Base-by-base conservation (phyloP, 92 coral and sea anemone species). In the Hydrozoanthus gracilis region DNA sequence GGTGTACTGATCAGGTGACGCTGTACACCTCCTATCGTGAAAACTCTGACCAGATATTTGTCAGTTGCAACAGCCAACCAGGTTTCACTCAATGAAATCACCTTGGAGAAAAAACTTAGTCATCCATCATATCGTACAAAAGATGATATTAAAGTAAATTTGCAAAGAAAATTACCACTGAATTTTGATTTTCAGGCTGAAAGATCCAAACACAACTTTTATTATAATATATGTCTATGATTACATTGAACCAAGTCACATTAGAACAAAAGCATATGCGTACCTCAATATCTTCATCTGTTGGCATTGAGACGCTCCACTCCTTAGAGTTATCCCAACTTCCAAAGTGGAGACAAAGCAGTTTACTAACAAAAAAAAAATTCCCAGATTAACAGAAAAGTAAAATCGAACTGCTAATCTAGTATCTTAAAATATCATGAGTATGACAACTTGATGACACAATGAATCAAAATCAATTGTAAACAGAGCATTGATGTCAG, bases 321-420 rank as follows among this genome's bases (percentile, higher is more conserved):
- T 96, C 98, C 73, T 95, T 96, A 56, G 94, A 95, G 71, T 95
- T 95, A 86, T 95, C 99, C 99, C 99, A 95, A 77, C 95, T 93
- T 73, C 99, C 99, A 86, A 96, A 96, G 87, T 96, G 99, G 68
- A 96, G 90, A 84, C 99, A 96, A 46, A 93, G 91, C 67, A 96
- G 76, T 77, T 96, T 95, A 79, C 99, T 96, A 82, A 20, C 74
- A 67, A 50, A 6, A 56, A 71, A 83, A 52, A 54, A 50, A 8
- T 78, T 6, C 12, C 52, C 20, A 8, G 14, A 58, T 73, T 51
- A 55, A 48, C 51, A 13, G 6, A 39, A 45, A 51, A 18, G 76
- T 58, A 10, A 6, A 16, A 20, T 15, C 49, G 8, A 44, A 70
- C 20, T 20, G 39, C 14, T 7, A 17, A 67, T 15, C 18, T 15